These are phyloP conservation scores for Bos javanicus DNA, from an alignment of 2,113 vertebrate genomes.

Conservation along the genomic window DNA sequence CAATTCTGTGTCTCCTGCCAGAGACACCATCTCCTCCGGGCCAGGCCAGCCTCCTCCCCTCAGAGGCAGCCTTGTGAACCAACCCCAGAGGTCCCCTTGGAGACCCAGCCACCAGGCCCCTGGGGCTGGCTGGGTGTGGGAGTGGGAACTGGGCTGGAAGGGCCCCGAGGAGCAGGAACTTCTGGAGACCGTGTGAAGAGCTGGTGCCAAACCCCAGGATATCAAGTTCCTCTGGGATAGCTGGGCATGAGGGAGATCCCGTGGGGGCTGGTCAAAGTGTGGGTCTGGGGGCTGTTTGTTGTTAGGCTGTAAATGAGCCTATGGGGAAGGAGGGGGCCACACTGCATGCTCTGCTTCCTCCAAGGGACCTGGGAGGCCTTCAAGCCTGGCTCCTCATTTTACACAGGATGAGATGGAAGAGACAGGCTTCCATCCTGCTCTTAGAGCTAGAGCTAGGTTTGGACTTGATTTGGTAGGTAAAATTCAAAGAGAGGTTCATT, in stretches of 20 bases:
- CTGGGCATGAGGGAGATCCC: not conserved
- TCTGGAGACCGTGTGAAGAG: not conserved
- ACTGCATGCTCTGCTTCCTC: not conserved
- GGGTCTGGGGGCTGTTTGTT: not conserved
- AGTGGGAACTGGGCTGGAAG: not conserved
- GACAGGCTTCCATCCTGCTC: not conserved
- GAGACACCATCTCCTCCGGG: not conserved
- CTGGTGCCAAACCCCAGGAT: rapidly evolving
- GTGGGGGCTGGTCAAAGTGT: not conserved
- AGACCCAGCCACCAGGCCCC: not conserved
- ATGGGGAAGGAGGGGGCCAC: not conserved
- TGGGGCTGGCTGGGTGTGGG: not conserved
- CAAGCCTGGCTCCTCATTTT: not conserved
- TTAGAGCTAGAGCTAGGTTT: not conserved
- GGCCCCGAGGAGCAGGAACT: not conserved
- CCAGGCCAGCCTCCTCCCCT: not conserved
- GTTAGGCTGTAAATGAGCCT: not conserved
- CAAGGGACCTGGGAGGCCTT: not conserved
- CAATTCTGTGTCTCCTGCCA: not conserved
- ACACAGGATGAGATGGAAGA: not conserved
- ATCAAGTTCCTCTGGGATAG: not conserved
- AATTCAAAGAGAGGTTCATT: not conserved
- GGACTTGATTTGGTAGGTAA: not conserved
- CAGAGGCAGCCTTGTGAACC: not conserved
- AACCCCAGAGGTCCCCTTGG: not conserved